Conservation (phyloP, 2,113 vertebrate species). For the Xiphophorus couchianus region DNA sequence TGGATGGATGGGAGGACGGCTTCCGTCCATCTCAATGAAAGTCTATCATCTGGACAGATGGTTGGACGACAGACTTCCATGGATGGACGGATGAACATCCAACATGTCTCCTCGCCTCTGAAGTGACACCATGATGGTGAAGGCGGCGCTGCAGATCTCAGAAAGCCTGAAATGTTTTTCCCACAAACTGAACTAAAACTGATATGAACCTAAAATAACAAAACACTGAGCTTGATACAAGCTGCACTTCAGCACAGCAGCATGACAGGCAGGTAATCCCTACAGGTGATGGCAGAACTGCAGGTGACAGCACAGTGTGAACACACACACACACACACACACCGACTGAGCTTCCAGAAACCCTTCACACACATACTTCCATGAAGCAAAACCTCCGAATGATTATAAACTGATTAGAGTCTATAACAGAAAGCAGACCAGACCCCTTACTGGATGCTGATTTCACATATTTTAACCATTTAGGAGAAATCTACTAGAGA, state of each 20-base stretch:
- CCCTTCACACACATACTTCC: neutral
- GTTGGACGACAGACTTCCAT: neutral
- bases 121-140: neutral
- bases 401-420: conserved; percentile 6
- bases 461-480: neutral
- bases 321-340: conserved; percentile 15
- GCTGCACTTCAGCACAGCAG: neutral
- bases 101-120: neutral
- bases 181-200: conserved; percentile 15
- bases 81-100: no score
- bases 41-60: no score
- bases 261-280: conserved; percentile 13
- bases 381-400: neutral
- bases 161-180: neutral
- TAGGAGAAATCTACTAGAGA: neutral
- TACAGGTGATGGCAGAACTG: conserved; percentile 7
- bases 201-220: neutral
- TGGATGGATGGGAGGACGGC: no score
- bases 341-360: conserved; percentile 20
- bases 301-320: neutral
- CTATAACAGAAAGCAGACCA: conserved; percentile 3
- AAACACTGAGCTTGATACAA: neutral
- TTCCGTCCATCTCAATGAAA: no score
- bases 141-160: conserved; percentile 3
- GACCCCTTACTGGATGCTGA: conserved; percentile 19